Percentiles rank a stretch among this genome's conserved stretches.
Conservation (phyloP, 2,888 invertebrate genomes). For the Rhagium mordax region DNA sequence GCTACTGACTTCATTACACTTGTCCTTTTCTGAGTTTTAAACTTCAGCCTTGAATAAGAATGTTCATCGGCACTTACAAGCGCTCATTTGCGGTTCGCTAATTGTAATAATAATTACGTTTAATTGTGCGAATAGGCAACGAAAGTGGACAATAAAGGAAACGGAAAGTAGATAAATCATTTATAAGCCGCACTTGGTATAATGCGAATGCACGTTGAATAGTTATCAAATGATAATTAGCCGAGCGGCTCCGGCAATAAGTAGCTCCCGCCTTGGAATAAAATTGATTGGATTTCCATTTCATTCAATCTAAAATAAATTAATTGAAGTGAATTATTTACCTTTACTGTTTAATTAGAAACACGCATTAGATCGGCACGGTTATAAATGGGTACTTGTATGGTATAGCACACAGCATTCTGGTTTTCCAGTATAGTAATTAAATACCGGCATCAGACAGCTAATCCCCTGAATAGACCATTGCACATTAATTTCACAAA, state of each 20-base stretch:
- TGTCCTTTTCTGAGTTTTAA: too few relatives aligned
- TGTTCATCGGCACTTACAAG: not conserved
- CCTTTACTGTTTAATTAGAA: constrained; percentile 39
- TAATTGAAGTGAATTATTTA: constrained; percentile 37
- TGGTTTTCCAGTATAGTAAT: constrained; percentile 44
- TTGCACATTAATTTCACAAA: constrained; percentile 58
- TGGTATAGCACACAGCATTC: constrained; percentile 37
- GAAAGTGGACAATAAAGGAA: not conserved
- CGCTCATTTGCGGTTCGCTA: not conserved
- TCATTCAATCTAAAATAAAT: constrained; percentile 24
- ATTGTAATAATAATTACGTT: not conserved
- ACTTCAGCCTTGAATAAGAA: not conserved
- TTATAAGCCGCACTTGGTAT: not conserved
- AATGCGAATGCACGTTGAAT: not conserved
- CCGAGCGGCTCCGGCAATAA: not conserved
- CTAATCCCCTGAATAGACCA: constrained; percentile 58
- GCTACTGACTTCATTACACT: too few relatives aligned
- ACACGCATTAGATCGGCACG: constrained; percentile 38
- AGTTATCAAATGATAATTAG: constrained; percentile 3
- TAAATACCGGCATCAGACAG: constrained; percentile 51
- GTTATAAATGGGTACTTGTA: constrained; percentile 37
- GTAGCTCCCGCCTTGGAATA: constrained; percentile 4
- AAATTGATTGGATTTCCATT: constrained; percentile 22
- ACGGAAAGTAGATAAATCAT: not conserved
- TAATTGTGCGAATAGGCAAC: not conserved